Conservation (phyloP, 2,888 invertebrate species). For the Melinopterus prodromus region DNA sequence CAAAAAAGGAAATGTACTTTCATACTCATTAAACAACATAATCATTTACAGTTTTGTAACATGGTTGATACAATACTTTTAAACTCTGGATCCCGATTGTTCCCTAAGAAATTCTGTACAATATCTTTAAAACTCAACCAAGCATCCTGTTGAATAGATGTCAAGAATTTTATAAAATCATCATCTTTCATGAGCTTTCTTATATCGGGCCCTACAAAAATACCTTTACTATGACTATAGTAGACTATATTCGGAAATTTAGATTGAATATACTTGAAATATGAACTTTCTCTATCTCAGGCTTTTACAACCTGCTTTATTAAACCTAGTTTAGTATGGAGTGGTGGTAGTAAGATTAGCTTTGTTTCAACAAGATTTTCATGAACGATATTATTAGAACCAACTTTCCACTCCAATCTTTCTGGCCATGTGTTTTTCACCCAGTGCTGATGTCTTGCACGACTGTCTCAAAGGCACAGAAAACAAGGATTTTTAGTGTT, state of each 20-base stretch:
- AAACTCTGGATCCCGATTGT: conserved; percentile 37
- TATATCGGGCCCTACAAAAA: not conserved
- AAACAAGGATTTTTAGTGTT: conserved; percentile 9
- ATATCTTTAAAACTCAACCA: not conserved
- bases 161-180: not conserved
- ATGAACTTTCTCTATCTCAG: not conserved
- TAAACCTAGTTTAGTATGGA: not conserved
- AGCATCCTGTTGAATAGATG: not conserved
- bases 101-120: conserved; percentile 25
- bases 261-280: not conserved
- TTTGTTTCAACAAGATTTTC: no score
- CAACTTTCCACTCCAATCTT: not conserved
- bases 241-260: not conserved
- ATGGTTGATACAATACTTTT: conserved; percentile 41
- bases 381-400: not conserved
- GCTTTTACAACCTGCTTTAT: not conserved
- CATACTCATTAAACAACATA: conserved; percentile 50
- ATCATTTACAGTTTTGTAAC: conserved; percentile 40
- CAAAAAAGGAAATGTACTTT: conserved; percentile 49
- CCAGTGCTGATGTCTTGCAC: not conserved
- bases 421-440: not conserved
- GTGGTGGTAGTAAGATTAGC: no score
- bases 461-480: not conserved
- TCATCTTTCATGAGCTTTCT: not conserved
- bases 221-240: not conserved